Evolutionary conservation across 2,888 invertebrate species (phyloP).

Genomic region (Tipula unca): DNA sequence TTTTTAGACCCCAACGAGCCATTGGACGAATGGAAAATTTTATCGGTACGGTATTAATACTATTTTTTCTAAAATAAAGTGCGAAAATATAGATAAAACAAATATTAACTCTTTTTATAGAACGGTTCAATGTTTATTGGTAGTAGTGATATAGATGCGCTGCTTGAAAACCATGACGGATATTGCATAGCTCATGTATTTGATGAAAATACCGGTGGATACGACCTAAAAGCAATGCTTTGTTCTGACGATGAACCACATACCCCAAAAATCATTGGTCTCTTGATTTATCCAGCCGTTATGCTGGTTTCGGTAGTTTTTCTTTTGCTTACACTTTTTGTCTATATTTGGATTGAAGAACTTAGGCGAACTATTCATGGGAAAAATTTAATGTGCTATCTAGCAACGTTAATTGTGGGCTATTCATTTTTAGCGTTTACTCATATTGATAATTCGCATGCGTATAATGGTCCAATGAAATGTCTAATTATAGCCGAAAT

Average conservation of each 20-base stretch:
- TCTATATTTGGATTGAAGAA: conserved; percentile 63
- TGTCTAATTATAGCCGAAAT: background rate
- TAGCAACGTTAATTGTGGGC: background rate
- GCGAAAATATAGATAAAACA: too few relatives aligned
- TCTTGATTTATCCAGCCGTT: conserved; percentile 42
- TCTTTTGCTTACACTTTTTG: conserved; percentile 58
- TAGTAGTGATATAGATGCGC: background rate
- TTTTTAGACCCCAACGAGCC: background rate
- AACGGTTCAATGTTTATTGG: background rate
- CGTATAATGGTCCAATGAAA: conserved; percentile 26
- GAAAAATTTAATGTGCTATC: conserved; percentile 9
- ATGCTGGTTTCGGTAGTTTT: conserved; percentile 66
- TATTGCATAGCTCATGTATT: background rate
- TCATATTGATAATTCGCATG: background rate
- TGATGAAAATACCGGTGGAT: background rate
- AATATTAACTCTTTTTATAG: background rate
- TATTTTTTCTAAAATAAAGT: background rate
- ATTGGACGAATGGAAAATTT: background rate
- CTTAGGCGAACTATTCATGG: conserved; percentile 37
- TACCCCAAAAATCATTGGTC: background rate
- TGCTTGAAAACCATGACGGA: background rate
- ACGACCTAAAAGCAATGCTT: background rate
- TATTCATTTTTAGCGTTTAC: background rate
- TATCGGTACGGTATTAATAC: background rate
- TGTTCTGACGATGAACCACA: background rate